Base-by-base conservation (phyloP, 2,888 invertebrate species). In the Pheosia tremula region DNA sequence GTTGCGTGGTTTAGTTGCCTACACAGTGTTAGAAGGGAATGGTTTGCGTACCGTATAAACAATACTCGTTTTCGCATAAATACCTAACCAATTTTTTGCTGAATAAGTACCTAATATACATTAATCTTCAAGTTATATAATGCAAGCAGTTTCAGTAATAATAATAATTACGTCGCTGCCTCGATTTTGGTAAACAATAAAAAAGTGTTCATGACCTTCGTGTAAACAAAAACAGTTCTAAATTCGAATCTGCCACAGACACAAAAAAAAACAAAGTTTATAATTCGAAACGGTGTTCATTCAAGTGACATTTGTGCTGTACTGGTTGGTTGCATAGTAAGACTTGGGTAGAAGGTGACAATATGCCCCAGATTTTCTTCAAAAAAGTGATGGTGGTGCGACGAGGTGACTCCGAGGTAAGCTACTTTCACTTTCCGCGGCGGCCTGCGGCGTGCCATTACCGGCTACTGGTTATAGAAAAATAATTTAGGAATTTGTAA, bases 341-440 rank as follows among this genome's bases (percentile, higher is more conserved):
- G 24, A 24, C 24, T 69, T 70, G 72, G 78, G 69, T 86, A 78
- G 66, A 73, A 86, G 83, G 85, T 87, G 86, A 83, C 85, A 86
- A 66, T 77, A 93, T 93, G 93, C 93, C 93, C 82, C 93, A 92
- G 88, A 89, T 93, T 88, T 93, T 92, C 88, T 93, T 93, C 79
- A 93, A 93, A 93, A 93, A 93, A 88, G 93, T 93, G 69, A 92
- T 93, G 93, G 88, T 93, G 79, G 86, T 93, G 75, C 85, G 85
- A 64, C 91, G 90, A 71, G 86, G 85, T 68, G 77, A 88, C 77
- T 87, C 85, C 88, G 92, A 93, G 93, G 93, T 93, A 75, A 92
- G 90, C 83, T 58, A 89, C 93, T 93, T 93, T 93, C 91, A 90
- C 93, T 92, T 89, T 87, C 82, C 74, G 80, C 74, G 61, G 70